Evolutionary conservation across 2,888 invertebrate genomes (phyloP), one percentile per base, ranked within the genome.

Genomic region (Standfussiana lucernea): DNA sequence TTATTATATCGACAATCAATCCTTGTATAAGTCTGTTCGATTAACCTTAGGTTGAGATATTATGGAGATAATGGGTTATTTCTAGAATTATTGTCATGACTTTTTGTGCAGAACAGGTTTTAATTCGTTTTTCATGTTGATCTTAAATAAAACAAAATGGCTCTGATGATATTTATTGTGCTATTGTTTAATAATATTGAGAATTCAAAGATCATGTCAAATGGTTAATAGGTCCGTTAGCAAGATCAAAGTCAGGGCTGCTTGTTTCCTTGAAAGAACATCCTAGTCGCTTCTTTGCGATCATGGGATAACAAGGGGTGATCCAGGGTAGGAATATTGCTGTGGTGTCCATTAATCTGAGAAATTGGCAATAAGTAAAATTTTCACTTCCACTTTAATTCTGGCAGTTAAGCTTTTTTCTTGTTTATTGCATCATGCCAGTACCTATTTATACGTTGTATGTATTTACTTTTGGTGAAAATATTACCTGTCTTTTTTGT

Each of bases 1-100:
- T 73, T 79, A 73, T 73, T 79, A 72, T 79, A 72, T 71, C 47
- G 35, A 37, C 40, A 72, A 80, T 78, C 73, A 78, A 67, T 72
- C 47, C 28, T 56, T 37, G 68, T 74, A n/a, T 37, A 73, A 50
- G 50, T 69, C 45, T 37, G 24, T 45, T 50, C 68, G 32, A 76
- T 75, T 70, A 70, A 32, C 76, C 24, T 32, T 47, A 42, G 2
- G n/a, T n/a, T n/a, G n/a, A n/a, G 1, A 28, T 32, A 53, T 72
- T 83, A 56, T 47, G 68, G 59, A 61, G 28, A 21, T 71, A 53
- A 67, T 37, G 28, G 11, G 47, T 72, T 83, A 45, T 72, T 73
- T 72, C 24, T 74, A 72, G 65, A 70, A 71, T 72, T 56, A 50
- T 67, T 80, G 35, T 61, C 72, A 61, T 84, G n/a, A 24, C 64